phyloP scores from a whole-genome alignment of 2,888 invertebrate species.

The Agriotes lineatus region DNA sequence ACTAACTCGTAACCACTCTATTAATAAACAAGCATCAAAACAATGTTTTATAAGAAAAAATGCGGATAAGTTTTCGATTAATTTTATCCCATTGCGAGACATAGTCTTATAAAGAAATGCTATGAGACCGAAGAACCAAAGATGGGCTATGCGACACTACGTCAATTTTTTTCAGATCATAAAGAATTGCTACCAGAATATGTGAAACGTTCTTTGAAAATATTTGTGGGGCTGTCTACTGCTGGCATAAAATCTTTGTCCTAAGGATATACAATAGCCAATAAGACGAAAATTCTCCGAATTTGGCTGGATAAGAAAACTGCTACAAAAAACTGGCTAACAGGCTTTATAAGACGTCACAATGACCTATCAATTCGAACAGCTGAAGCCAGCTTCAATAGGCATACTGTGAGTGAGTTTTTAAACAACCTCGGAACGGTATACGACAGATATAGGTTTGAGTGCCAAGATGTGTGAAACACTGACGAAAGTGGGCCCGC shows the following conservation, averaged over 20 bases:
- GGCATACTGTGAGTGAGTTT: too few relatives aligned
- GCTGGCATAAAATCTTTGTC: not conserved
- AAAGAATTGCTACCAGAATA: not conserved
- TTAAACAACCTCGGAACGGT: constrained; percentile 22
- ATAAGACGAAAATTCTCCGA: not conserved
- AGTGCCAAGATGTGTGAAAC: too few relatives aligned
- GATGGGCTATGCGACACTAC: not conserved
- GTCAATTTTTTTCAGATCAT: not conserved
- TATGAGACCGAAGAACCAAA: not conserved
- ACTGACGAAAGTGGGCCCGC: constrained; percentile 28
- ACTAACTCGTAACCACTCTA: not conserved
- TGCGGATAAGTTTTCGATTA: not conserved
- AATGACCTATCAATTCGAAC: constrained; percentile 32
- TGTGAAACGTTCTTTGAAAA: not conserved
- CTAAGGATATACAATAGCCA: not conserved
- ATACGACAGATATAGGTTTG: too few relatives aligned
- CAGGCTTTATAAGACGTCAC: constrained; percentile 37
- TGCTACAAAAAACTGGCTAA: too few relatives aligned
- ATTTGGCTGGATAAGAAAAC: not conserved
- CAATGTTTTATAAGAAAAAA: not conserved
- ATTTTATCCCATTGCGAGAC: too few relatives aligned
- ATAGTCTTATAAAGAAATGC: too few relatives aligned
- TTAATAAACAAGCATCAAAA: not conserved
- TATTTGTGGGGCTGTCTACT: not conserved
- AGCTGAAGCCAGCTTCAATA: constrained; percentile 35